phyloP scores from a whole-genome alignment of 2,888 invertebrate genomes.

The Coenonympha glycerion region DNA sequence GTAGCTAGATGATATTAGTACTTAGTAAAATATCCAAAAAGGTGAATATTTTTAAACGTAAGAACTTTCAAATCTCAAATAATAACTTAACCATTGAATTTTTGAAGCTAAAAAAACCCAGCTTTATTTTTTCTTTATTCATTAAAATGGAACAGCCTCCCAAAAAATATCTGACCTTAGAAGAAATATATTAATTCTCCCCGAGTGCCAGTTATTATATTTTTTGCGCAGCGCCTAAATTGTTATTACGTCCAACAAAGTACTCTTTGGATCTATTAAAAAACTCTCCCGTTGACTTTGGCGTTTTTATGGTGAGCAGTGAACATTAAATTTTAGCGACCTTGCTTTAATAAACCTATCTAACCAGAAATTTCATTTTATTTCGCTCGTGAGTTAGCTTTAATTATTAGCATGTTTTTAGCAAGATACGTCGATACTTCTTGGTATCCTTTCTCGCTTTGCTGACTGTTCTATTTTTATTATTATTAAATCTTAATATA shows the following conservation, averaged over 20 bases:
- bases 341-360: not conserved
- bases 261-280: conserved; percentile 1
- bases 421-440: no score
- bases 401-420: no score
- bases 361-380: not conserved
- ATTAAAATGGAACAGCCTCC: not conserved
- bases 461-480: no score
- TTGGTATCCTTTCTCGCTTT: no score
- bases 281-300: not conserved
- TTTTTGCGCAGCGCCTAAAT: not conserved
- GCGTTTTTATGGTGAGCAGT: not conserved
- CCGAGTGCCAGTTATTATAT: not conserved
- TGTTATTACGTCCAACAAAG: not conserved
- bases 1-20: no score
- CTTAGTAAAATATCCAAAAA: no score
- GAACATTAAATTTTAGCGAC: not conserved
- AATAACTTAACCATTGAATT: no score
- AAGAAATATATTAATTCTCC: not conserved
- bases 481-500: no score
- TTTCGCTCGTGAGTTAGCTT: no score
- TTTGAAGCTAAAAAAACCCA: no score
- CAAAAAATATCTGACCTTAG: not conserved
- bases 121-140: not conserved
- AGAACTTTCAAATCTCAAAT: no score
- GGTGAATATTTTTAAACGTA: no score